Evolutionary conservation across 1,140 invertebrate species (phyloP).

Genomic region (Oedothorax gibbosus): DNA sequence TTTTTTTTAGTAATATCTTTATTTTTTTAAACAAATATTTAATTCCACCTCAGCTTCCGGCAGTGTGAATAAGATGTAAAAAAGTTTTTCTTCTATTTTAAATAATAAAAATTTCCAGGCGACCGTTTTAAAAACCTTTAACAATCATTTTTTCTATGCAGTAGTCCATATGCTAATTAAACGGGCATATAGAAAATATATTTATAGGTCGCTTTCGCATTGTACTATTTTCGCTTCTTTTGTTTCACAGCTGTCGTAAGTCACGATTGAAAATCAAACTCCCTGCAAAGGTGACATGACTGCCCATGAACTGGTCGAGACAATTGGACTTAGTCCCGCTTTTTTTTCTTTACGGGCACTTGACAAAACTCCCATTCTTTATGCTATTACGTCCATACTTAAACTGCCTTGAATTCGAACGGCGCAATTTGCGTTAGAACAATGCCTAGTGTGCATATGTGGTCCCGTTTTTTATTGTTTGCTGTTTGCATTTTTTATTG

Average conservation of each 20-base stretch:
- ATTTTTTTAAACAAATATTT: not conserved
- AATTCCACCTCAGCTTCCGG: not conserved
- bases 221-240: conserved; percentile 26
- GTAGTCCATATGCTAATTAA: not conserved
- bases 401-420: conserved; percentile 7
- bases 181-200: not conserved
- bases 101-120: no score
- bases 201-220: conserved; percentile 13
- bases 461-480: not conserved
- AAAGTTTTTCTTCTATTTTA: no score
- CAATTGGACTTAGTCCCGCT: conserved; percentile 15
- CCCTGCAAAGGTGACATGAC: not conserved
- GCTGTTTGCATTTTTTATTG: not conserved
- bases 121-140: no score
- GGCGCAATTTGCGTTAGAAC: conserved; percentile 6
- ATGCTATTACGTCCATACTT: not conserved
- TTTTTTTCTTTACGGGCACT: conserved; percentile 11
- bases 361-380: conserved; percentile 21
- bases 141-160: not conserved
- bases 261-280: not conserved
- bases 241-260: not conserved
- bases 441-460: conserved; percentile 20
- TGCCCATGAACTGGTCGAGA: conserved; percentile 28
- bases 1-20: no score
- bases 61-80: not conserved